Evolutionary conservation across 2,113 vertebrate genomes (phyloP).

Genomic region (Asarcornis scutulata): DNA sequence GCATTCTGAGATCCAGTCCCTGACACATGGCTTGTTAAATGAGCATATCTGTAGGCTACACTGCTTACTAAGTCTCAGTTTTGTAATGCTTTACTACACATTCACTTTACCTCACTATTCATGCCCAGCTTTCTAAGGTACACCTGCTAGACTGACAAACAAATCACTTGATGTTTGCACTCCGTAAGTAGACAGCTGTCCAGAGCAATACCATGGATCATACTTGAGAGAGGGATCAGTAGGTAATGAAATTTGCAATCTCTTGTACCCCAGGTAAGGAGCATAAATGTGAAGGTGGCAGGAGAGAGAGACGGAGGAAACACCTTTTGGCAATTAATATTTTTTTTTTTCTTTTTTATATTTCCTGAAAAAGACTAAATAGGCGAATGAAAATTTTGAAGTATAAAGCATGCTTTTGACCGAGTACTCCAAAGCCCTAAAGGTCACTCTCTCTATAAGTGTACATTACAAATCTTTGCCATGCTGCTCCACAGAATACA

Average conservation of each 20-base stretch:
- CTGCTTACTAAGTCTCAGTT: not conserved
- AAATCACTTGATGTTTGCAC: not conserved
- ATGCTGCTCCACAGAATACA: not conserved
- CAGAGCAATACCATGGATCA: not conserved
- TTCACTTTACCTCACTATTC: not conserved
- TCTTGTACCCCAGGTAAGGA: accelerated
- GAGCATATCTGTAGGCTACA: not conserved
- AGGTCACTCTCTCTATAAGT: not conserved
- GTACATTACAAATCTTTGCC: not conserved
- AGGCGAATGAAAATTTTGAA: not conserved
- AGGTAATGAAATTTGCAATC: not conserved
- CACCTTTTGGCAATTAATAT: not conserved
- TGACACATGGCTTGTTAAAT: not conserved
- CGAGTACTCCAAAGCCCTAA: not conserved
- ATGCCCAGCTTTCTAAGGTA: not conserved
- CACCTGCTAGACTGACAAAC: not conserved
- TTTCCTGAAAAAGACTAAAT: not conserved
- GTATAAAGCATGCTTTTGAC: not conserved
- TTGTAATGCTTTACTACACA: not conserved
- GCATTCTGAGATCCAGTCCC: not conserved
- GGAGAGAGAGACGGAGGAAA: not conserved
- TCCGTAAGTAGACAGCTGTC: not conserved
- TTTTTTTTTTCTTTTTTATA: not conserved
- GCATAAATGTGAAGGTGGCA: not conserved
- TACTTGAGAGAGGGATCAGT: not conserved